A percentile compares a stretch with the other conserved stretches of the same genome.
These are phyloP conservation scores for Euproctis similis DNA, from an alignment of 2,888 invertebrate species.

Conservation along the genomic window DNA sequence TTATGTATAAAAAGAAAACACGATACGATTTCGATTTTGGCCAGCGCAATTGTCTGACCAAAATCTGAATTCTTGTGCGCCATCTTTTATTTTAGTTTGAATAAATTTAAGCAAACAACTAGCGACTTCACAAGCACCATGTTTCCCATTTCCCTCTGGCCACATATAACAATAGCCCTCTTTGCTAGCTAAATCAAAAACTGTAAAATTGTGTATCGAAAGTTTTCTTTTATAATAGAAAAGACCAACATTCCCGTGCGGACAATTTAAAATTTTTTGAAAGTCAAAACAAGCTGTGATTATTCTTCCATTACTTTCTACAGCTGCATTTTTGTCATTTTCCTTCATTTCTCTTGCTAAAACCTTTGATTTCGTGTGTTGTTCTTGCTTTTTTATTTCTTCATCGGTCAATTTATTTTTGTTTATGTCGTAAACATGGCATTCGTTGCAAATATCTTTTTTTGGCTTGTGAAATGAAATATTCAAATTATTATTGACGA, in stretches of 20 bases:
- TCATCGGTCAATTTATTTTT: not conserved
- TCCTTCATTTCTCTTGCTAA: conserved; percentile 5
- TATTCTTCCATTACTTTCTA: conserved; percentile 2
- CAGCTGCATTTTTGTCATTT: conserved; percentile 5
- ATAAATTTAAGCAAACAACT: too few relatives aligned
- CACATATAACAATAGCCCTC: conserved; percentile 11
- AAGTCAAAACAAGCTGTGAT: conserved; percentile 9
- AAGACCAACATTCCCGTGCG: conserved; percentile 9
- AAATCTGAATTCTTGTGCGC: conserved; percentile 4
- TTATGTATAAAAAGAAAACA: conserved; percentile 9
- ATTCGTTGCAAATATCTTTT: conserved; percentile 7
- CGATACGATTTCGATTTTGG: conserved; percentile 13
- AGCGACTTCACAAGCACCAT: conserved; percentile 9
- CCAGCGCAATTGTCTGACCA: conserved; percentile 12
- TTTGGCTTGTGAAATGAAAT: conserved; percentile 3
- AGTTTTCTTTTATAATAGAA: conserved; percentile 15
- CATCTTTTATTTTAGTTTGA: too few relatives aligned
- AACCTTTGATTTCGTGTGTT: conserved; percentile 3
- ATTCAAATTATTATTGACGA: conserved; percentile 7
- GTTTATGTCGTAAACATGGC: conserved; percentile 5
- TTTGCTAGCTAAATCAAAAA: conserved; percentile 8
- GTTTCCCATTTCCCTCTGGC: conserved; percentile 6
- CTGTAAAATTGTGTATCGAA: conserved; percentile 7
- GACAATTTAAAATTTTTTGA: conserved; percentile 12
- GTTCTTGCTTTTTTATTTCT: conserved; percentile 1